Conservation (phyloP, 2,797 vertebrate genomes). For the Lacerta viridis region DNA sequence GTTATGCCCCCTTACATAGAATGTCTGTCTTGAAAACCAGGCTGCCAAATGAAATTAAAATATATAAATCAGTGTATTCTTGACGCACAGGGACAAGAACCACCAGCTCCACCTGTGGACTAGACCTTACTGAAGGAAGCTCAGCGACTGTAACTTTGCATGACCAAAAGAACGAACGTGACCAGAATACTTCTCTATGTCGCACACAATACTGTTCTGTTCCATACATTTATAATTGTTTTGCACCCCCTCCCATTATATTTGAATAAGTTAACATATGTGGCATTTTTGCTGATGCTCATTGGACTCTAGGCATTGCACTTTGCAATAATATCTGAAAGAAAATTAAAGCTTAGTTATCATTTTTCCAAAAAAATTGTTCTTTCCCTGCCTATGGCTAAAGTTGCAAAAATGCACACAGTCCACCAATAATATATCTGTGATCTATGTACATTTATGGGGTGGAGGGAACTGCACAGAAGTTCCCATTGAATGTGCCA, state of each 20-base stretch:
- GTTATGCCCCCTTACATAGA: too few species aligned
- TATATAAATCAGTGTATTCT: slow-evolving; percentile 36
- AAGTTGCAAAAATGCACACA: slow-evolving; percentile 46
- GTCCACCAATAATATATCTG: not conserved
- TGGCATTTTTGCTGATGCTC: slow-evolving; percentile 66
- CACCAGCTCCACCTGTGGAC: slow-evolving; percentile 94
- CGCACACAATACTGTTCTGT: slow-evolving; percentile 60
- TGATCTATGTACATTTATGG: not conserved
- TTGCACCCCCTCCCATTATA: slow-evolving; percentile 74
- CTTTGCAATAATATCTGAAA: slow-evolving; percentile 50
- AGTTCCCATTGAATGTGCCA: slow-evolving; percentile 45
- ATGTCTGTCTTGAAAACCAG: too few species aligned
- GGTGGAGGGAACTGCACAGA: not conserved
- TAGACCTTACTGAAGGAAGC: slow-evolving; percentile 77
- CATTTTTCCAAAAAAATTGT: slow-evolving; percentile 62
- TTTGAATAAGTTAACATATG: slow-evolving; percentile 71
- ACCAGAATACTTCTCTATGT: slow-evolving; percentile 78
- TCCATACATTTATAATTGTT: slow-evolving; percentile 62
- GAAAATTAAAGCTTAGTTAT: slow-evolving; percentile 65
- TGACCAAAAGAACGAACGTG: slow-evolving; percentile 82
- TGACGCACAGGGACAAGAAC: slow-evolving; percentile 85
- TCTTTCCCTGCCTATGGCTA: slow-evolving; percentile 68
- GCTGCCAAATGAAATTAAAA: too few species aligned
- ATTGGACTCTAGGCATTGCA: slow-evolving; percentile 62
- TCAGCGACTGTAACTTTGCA: slow-evolving; percentile 76